phyloP scores from a whole-genome alignment of 1,140 invertebrate species.

The Tetramorium simillimum region DNA sequence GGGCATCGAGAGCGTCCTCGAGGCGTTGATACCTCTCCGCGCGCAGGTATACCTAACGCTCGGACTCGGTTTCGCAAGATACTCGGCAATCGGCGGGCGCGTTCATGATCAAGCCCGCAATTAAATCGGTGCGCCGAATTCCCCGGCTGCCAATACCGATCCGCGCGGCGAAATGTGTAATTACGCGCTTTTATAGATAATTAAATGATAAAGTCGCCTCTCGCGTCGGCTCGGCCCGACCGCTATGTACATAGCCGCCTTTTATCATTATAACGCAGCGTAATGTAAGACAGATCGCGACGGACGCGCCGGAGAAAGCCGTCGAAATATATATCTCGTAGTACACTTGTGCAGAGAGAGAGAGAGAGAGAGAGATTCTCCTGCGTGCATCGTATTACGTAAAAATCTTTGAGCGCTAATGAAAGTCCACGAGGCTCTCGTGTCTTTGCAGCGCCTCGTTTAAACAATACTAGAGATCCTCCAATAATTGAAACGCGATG shows the following conservation, averaged over 20 bases:
- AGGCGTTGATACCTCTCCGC: constrained; percentile 61
- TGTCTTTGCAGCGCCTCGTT: not conserved
- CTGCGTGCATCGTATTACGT: not conserved
- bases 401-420: not conserved
- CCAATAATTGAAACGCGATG: constrained; percentile 17
- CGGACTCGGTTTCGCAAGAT: constrained; percentile 16
- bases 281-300: not conserved
- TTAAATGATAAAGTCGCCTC: constrained; percentile 65
- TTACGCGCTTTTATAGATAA: constrained; percentile 64
- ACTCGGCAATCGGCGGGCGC: not conserved
- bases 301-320: not conserved
- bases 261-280: not conserved
- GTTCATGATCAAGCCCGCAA: constrained; percentile 61
- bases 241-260: not conserved
- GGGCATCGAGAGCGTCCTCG: constrained; percentile 63
- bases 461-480: not conserved
- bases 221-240: not conserved
- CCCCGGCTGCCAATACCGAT: constrained; percentile 22
- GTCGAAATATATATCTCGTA: not conserved
- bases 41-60: constrained; percentile 15
- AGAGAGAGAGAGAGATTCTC: not conserved
- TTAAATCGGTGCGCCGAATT: constrained; percentile 65
- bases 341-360: not conserved
- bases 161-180: constrained; percentile 44
- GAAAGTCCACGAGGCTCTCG: not conserved